These are phyloP conservation scores for Melanotaenia pygmaea DNA, from an alignment of 2,797 vertebrate species.

Conservation along the genomic window DNA sequence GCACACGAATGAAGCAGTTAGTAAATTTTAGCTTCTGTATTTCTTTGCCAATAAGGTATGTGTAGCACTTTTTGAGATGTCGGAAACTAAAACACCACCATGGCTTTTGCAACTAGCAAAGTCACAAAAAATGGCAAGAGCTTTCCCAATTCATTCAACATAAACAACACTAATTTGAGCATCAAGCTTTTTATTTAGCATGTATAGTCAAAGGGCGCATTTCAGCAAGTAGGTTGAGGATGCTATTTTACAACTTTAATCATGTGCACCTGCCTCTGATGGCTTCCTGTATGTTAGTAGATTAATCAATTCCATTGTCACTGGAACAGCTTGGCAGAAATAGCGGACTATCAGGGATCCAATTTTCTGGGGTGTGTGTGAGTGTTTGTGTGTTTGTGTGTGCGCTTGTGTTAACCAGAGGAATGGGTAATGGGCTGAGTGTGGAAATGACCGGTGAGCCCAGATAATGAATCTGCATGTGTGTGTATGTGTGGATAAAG, in stretches of 20 bases:
- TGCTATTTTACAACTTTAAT: conserved; percentile 22
- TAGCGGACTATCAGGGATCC: conserved; percentile 62
- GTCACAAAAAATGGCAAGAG: background rate
- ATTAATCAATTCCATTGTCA: conserved; percentile 65
- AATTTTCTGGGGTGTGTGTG: conserved; percentile 55
- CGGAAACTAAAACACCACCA: background rate
- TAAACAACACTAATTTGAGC: background rate
- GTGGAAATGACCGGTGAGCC: conserved; percentile 62
- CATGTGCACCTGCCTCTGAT: conserved; percentile 25
- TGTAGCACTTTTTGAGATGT: background rate
- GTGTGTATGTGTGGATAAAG: conserved; percentile 53
- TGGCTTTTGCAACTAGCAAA: background rate
- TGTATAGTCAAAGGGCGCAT: conserved; percentile 5
- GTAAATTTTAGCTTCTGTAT: background rate
- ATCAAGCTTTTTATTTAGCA: background rate
- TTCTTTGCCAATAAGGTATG: background rate
- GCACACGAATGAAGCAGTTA: background rate
- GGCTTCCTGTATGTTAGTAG: conserved; percentile 19
- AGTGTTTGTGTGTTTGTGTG: conserved; percentile 46
- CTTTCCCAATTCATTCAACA: background rate
- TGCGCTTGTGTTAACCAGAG: conserved; percentile 58
- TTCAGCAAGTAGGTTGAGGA: background rate
- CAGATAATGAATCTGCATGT: conserved; percentile 75
- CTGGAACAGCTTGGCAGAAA: conserved; percentile 61
- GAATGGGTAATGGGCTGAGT: conserved; percentile 68